Evolutionary conservation across 1,140 invertebrate species (phyloP), one percentile per base, ranked within the genome.

Genomic region (Steinernema khuongi): DNA sequence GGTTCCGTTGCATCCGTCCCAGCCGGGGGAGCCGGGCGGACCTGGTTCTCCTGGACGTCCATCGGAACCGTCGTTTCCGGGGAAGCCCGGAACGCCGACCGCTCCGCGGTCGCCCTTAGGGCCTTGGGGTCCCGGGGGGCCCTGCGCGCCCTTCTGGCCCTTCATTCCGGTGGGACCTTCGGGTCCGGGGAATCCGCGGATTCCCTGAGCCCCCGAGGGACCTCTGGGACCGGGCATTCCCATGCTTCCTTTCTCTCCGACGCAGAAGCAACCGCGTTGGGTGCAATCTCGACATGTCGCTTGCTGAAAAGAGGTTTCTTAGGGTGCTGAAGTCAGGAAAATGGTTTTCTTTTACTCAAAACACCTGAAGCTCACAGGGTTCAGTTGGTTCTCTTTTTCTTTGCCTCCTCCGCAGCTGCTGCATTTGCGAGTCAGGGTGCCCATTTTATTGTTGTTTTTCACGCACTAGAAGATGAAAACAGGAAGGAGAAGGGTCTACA

Each of bases 1-100:
- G 66, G 84, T 85, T 74, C 83, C 83, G 44, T 85, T 85, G 75
- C 84, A 85, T 26, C 83, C 83, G 67, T 85, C 83, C 83, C 83
- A 85, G 31, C 83, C 83, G 18, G 84, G 83, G 19, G 70, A 67
- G 44, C 83, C 83, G 31, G 79, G 82, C 22, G 84, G 84, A 50
- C 83, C 83, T 22, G 83, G 79, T 70, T 85, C 82, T 76, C 83
- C 83, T 22, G 82, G 82, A 67, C 75, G 28, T 72, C 82, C 82
- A 71, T 85, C 75, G 31, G 68, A 69, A 36, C 83, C 83, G 72
- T 85, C 83, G 30, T 83, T 85, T 68, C 82, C 83, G 60, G 81
- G 77, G 70, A 85, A 83, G 26, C 82, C 82, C 41, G 82, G 82
- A 19, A 83, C 81, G 28, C 82, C 81, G 32, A 83, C 70, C 26